Percentiles rank a stretch among this genome's conserved stretches.
phyloP scores from a whole-genome alignment of 2,888 invertebrate species.

The Rutpela maculata region DNA sequence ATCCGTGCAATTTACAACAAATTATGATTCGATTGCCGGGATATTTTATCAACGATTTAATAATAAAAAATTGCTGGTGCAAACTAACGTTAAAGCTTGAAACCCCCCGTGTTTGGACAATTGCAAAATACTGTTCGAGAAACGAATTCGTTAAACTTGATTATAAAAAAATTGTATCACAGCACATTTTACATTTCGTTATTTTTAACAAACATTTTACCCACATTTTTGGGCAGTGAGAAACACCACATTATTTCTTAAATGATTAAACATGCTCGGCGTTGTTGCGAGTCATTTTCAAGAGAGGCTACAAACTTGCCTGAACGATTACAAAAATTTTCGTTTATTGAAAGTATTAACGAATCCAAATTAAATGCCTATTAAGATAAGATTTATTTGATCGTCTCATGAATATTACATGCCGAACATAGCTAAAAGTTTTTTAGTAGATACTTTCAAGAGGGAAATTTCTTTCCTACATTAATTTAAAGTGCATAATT shows the following conservation, averaged over 20 bases:
- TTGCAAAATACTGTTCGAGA: too few relatives aligned
- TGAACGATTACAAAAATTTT: constrained; percentile 36
- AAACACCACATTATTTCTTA: not conserved
- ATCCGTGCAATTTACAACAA: too few relatives aligned
- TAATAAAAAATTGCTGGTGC: too few relatives aligned
- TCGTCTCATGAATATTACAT: constrained; percentile 45
- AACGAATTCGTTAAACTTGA: too few relatives aligned
- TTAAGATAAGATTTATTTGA: constrained; percentile 54
- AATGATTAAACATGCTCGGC: not conserved
- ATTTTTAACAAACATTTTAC: too few relatives aligned
- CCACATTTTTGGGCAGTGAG: not conserved
- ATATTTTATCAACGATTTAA: too few relatives aligned
- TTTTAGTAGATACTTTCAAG: constrained; percentile 33
- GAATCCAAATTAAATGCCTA: constrained; percentile 55
- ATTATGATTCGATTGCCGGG: too few relatives aligned
- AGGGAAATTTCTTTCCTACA: constrained; percentile 34
- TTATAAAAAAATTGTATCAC: too few relatives aligned
- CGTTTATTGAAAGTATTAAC: constrained; percentile 37
- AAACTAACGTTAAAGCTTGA: too few relatives aligned
- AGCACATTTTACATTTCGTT: too few relatives aligned
- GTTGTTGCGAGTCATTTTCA: constrained; percentile 44
- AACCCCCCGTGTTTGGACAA: too few relatives aligned
- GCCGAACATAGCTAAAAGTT: constrained; percentile 38
- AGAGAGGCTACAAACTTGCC: constrained; percentile 46
- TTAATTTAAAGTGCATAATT: constrained; percentile 39